phyloP scores from a whole-genome alignment of 2,797 vertebrate species.

The Crenuchus spilurus region DNA sequence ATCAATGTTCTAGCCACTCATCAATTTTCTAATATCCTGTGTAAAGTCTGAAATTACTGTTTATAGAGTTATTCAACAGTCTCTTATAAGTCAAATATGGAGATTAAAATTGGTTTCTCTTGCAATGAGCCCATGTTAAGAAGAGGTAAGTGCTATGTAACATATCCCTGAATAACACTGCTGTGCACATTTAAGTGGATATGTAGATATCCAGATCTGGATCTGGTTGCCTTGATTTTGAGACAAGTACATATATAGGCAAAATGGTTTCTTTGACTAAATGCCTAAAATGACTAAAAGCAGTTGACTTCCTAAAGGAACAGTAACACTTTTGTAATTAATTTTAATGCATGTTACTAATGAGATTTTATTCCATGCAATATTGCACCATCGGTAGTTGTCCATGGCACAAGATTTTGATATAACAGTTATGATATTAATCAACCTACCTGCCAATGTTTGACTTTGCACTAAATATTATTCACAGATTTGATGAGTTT shows the following conservation, averaged over 20 bases:
- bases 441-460: not conserved
- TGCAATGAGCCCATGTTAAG: not conserved
- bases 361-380: too few relatives aligned
- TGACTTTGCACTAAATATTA: not conserved
- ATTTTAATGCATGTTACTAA: too few relatives aligned
- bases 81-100: not conserved
- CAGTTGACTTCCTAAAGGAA: too few relatives aligned
- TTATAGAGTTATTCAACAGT: not conserved
- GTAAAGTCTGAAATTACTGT: slow-evolving; percentile 13
- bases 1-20: slow-evolving; percentile 35
- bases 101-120: not conserved
- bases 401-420: too few relatives aligned
- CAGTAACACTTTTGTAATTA: too few relatives aligned
- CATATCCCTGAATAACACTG: not conserved
- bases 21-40: slow-evolving; percentile 23
- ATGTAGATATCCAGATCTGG: not conserved
- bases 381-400: too few relatives aligned
- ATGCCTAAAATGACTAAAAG: too few relatives aligned
- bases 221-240: not conserved
- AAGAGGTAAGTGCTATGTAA: not conserved
- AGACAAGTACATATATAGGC: not conserved
- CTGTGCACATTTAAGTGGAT: not conserved
- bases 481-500: slow-evolving; percentile 2
- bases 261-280: too few relatives aligned
- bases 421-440: not conserved